These are phyloP conservation scores for Motacilla alba DNA, from an alignment of 2,113 vertebrate genomes.

Conservation along the genomic window DNA sequence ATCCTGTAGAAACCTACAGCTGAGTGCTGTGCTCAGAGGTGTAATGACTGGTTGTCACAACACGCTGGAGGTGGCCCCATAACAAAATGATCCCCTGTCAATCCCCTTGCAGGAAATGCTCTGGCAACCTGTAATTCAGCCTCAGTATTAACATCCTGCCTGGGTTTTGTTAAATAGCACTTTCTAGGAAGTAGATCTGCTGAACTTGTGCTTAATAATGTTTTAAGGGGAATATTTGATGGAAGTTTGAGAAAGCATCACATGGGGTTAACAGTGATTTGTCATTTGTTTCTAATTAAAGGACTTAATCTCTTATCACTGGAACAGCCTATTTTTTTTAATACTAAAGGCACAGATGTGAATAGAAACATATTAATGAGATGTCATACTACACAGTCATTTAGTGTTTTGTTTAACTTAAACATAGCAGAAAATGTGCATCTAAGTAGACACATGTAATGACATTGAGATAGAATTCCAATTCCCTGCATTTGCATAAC, in stretches of 20 bases:
- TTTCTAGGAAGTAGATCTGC: conserved; percentile 98
- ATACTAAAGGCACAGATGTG: conserved; percentile 85
- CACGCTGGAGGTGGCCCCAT: conserved; percentile 96
- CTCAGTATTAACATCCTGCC: conserved; percentile 89
- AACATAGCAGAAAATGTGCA: conserved; percentile 83
- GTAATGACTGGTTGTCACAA: conserved; percentile 99
- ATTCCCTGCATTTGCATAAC: conserved; percentile 76
- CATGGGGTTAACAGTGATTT: conserved; percentile 96
- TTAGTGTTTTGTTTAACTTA: conserved; percentile 86
- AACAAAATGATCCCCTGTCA: conserved; percentile 99
- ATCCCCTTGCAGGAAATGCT: conserved; percentile 85
- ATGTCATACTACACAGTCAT: conserved; percentile 82
- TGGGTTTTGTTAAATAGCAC: conserved; percentile 97
- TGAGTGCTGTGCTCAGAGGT: conserved; percentile 92
- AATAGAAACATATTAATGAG: conserved; percentile 86
- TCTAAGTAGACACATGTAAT: conserved; percentile 78
- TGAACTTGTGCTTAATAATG: conserved; percentile 98
- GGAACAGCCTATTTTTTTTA: conserved; percentile 88
- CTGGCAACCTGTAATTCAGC: conserved; percentile 99
- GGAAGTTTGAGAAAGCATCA: conserved; percentile 83
- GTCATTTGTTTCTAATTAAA: conserved; percentile 94
- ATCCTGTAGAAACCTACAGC: conserved; percentile 93
- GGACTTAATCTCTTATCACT: conserved; percentile 94
- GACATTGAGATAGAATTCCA: conserved; percentile 77
- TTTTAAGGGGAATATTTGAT: conserved; percentile 87